Evolutionary conservation across 30 jellyfish, hydroid and myxozoan species (phyloP), one percentile per base, ranked within the genome.

Genomic region (Hydra vulgaris): DNA sequence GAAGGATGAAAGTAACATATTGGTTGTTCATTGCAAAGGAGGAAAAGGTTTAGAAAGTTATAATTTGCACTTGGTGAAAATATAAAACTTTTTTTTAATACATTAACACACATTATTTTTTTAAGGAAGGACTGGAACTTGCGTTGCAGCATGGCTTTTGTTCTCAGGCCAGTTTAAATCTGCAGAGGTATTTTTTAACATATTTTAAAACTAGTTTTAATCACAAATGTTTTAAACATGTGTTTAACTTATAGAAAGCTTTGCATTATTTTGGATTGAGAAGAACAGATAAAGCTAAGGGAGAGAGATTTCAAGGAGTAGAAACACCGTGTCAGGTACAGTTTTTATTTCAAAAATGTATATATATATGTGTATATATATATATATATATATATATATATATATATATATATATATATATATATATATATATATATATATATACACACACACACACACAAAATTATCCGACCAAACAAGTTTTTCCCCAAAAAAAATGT

Each of bases 281-380:
- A 40, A 54, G 98, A 77, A 92, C 98, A 0, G 98, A 92, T 78
- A 72, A 82, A 83, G 96, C 96, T 15, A 92, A 92, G 70, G 98
- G 98, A 18, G 84, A 89, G 78, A 74, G 85, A 66, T 92, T 79
- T 73, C 98, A 92, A 71, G 98, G 98, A 1, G 98, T 92, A 15
- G 96, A 92, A 76, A 92, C 98, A 7, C 98, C 98, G 25, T 87
- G 98, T 72, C 98, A 92, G 95, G 98, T 92, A 81, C 15, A 23
- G 1, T 23, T 7, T 26, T 83, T 82, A 18, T n/a, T n/a, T n/a
- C n/a, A n/a, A n/a, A n/a, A n/a, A n/a, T n/a, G n/a, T n/a, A n/a
- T n/a, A n/a, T n/a, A n/a, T n/a, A n/a, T n/a, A n/a, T n/a, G n/a
- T n/a, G n/a, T n/a, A n/a, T n/a, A n/a, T n/a, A n/a, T n/a, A n/a